A percentile compares a stretch with the other conserved stretches of the same genome.
These are phyloP conservation scores for Parambassis ranga DNA, from an alignment of 2,797 vertebrate genomes.

Conservation along the genomic window DNA sequence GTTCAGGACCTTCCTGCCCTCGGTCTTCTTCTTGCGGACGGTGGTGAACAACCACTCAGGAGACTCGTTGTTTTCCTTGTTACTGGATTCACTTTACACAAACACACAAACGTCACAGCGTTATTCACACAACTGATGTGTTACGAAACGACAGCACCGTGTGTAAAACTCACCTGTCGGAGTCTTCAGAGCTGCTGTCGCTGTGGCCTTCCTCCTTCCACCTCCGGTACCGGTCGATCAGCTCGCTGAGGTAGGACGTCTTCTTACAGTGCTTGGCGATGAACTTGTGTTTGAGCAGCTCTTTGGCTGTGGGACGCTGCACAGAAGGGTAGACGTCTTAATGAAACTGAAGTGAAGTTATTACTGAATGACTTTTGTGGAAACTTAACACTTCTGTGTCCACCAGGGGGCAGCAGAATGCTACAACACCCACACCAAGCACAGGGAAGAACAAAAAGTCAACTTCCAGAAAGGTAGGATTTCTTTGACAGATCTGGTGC, in stretches of 20 bases:
- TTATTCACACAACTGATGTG: neutral
- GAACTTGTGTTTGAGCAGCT: constrained; percentile 94
- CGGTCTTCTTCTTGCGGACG: constrained; percentile 88
- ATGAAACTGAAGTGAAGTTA: too few relatives aligned
- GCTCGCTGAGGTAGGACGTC: constrained; percentile 92
- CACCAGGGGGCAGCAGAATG: constrained; percentile 49
- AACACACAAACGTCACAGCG: neutral
- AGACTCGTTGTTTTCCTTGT: constrained; percentile 85
- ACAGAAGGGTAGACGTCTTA: too few relatives aligned
- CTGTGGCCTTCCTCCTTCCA: constrained; percentile 91
- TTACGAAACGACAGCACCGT: too few relatives aligned
- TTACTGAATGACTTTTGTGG: too few relatives aligned
- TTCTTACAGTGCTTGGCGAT: constrained; percentile 93
- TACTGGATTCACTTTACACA: constrained; percentile 84
- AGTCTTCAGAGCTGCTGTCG: constrained; percentile 89
- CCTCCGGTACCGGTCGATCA: constrained; percentile 90
- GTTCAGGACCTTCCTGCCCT: constrained; percentile 86
- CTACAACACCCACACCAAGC: neutral
- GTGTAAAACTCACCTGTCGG: constrained; percentile 84
- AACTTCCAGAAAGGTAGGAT: too few relatives aligned
- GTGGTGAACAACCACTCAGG: constrained; percentile 92
- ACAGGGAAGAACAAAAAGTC: too few relatives aligned
- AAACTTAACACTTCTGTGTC: neutral
- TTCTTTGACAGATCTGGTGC: too few relatives aligned
- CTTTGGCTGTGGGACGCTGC: constrained; percentile 92